Conservation (phyloP, 2,888 invertebrate species). For the Hetaerina titia region DNA sequence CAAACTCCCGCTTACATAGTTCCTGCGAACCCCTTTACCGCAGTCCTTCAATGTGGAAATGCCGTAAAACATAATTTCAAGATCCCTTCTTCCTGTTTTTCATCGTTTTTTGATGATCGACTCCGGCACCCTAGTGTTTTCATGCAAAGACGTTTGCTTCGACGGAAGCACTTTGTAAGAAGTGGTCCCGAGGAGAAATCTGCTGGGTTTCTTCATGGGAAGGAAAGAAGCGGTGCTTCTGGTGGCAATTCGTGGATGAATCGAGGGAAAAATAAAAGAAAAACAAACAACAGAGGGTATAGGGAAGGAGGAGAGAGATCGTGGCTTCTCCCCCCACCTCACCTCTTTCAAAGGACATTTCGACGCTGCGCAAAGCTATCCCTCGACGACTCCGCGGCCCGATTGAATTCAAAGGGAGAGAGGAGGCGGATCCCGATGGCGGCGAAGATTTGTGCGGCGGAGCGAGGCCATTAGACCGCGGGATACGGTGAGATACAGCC, state of each 20-base stretch:
- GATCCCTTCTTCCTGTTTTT: not conserved
- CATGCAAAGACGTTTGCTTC: not conserved
- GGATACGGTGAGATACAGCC: not conserved
- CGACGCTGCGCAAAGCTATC: not conserved
- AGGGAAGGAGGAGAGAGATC: not conserved
- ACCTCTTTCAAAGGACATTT: not conserved
- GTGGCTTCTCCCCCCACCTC: not conserved
- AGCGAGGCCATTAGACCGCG: conserved; percentile 9
- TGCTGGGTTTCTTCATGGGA: not conserved
- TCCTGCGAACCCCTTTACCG: not conserved
- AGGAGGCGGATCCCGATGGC: not conserved
- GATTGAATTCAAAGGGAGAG: not conserved
- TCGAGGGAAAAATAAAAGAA: not conserved
- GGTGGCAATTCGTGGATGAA: not conserved
- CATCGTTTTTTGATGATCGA: not conserved
- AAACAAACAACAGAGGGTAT: not conserved
- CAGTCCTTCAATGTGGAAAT: not conserved
- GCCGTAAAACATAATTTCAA: not conserved
- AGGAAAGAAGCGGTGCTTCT: not conserved
- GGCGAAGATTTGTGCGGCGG: not conserved
- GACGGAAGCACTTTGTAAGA: not conserved
- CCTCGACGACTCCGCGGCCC: not conserved
- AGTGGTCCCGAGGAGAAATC: not conserved
- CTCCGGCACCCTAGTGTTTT: not conserved
- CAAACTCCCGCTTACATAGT: not conserved